Base-by-base conservation (phyloP, 2,888 invertebrate species). In the Acheta domesticus region DNA sequence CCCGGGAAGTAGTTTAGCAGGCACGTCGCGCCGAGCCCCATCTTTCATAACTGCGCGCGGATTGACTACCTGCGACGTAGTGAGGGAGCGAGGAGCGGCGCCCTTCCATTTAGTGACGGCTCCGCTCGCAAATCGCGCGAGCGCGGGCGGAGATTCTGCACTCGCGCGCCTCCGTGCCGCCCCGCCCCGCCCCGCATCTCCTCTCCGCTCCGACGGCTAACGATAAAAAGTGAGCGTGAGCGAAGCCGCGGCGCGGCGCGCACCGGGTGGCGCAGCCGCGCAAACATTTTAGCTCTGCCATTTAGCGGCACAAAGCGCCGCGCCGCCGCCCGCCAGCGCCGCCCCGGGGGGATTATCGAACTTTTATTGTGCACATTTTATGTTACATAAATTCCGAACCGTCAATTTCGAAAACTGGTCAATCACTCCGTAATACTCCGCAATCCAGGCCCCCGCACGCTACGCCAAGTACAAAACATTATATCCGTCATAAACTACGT, bases 381-480 rank as follows among this genome's bases (percentile, higher is more conserved):
- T n/a, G 62, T 62, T 62, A 62, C 62, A 62, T 62, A 62, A 62
- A 62, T 62, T 62, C 62, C 62, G 62, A 62, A 12, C 62, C 62
- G 62, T 62, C 62, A 62, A 62, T 62, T 62, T 62, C 62, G 62
- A 62, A 62, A 62, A 62, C 62, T 62, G 62, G 14, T 62, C 62
- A 62, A 62, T 62, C 62, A 62, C n/a, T 62, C n/a, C n/a, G n/a
- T 62, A 62, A 62, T n/a, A 62, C 62, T 62, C 62, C 62, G n/a
- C 62, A 62, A 62, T 11, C 62, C 62, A 14, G n/a, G 62, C 16
- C 16, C n/a, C n/a, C 62, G 62, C 62, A 62, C 62, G 62, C 14
- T n/a, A 62, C 62, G 62, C 62, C 62, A 62, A 62, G 62, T 62
- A 62, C 62, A 62, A 14, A 62, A 62, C 62, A 62, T 62, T 62